A percentile compares a stretch with the other conserved stretches of the same genome.
These are phyloP conservation scores for Melanargia galathea DNA, from an alignment of 2,888 invertebrate species.

Conservation along the genomic window DNA sequence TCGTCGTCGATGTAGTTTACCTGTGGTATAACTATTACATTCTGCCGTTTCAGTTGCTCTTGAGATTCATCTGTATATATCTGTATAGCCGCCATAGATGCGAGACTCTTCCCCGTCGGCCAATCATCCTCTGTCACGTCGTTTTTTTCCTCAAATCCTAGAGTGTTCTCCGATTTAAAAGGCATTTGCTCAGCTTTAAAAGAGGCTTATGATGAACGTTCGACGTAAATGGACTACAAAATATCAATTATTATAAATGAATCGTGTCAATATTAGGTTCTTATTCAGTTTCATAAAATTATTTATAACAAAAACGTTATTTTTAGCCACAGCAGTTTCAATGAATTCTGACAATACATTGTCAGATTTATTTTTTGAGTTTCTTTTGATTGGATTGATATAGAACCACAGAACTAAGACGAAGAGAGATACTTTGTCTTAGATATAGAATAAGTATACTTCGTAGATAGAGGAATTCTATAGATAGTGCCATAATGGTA, in stretches of 20 bases:
- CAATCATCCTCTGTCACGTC: conserved; percentile 16
- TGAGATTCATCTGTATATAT: neutral
- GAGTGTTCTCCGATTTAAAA: conserved; percentile 26
- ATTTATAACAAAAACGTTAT: too few species aligned
- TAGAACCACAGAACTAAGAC: too few species aligned
- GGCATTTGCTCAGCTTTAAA: neutral
- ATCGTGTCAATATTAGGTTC: neutral
- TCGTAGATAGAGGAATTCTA: too few species aligned
- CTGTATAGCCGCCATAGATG: conserved; percentile 3
- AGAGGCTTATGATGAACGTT: neutral
- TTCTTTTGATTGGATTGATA: too few species aligned
- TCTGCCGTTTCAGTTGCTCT: neutral
- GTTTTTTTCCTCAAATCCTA: conserved; percentile 21
- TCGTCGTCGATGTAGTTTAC: too few species aligned
- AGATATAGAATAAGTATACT: too few species aligned
- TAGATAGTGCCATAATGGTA: too few species aligned
- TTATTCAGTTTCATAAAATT: too few species aligned
- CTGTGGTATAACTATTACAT: conserved; percentile 26
- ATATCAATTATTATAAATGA: neutral
- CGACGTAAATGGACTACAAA: neutral
- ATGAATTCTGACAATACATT: too few species aligned
- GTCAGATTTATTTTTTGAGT: too few species aligned
- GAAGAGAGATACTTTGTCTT: too few species aligned
- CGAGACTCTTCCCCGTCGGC: conserved; percentile 23
- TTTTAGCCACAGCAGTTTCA: too few species aligned